These are phyloP conservation scores for Pararge aegeria DNA, from an alignment of 1,140 invertebrate species.

Conservation along the genomic window DNA sequence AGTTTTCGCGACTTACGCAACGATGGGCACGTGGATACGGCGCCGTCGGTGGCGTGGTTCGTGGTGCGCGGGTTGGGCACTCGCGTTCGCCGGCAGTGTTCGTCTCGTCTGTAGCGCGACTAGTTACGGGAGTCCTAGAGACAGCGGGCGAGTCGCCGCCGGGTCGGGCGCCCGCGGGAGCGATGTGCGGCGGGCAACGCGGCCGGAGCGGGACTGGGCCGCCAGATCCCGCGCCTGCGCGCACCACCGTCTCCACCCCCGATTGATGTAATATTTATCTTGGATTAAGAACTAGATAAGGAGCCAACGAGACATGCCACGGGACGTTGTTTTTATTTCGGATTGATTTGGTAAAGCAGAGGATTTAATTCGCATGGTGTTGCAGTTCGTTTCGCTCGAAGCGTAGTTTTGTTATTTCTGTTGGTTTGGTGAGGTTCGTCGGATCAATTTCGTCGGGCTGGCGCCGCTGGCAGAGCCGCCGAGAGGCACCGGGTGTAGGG, in stretches of 20 bases:
- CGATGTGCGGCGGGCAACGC: conserved; percentile 63
- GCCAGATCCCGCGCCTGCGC: conserved; percentile 54
- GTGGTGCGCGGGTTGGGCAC: conserved; percentile 17
- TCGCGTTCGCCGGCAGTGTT: conserved; percentile 23
- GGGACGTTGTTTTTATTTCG: conserved; percentile 24
- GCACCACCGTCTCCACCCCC: conserved; percentile 37
- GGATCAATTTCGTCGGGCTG: conserved; percentile 60
- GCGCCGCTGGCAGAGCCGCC: background rate
- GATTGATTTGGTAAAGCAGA: conserved; percentile 1
- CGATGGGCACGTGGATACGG: conserved; percentile 50
- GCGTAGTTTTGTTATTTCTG: conserved; percentile 36
- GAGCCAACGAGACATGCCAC: conserved; percentile 47
- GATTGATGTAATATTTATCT: conserved; percentile 79
- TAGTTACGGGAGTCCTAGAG: conserved; percentile 40
- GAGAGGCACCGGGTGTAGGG: conserved; percentile 21
- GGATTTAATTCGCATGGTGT: background rate
- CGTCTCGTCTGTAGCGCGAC: conserved; percentile 16
- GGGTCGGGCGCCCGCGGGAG: conserved; percentile 53
- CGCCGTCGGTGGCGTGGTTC: conserved; percentile 25
- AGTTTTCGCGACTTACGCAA: conserved; percentile 67
- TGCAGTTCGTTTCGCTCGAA: background rate
- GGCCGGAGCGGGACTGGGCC: conserved; percentile 70
- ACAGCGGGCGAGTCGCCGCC: conserved; percentile 66
- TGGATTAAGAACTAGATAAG: conserved; percentile 76
- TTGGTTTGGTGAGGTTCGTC: conserved; percentile 44